Percentiles rank a stretch among this genome's conserved stretches.
Conservation (phyloP, 2,113 vertebrate species). For the Dromas ardeola region DNA sequence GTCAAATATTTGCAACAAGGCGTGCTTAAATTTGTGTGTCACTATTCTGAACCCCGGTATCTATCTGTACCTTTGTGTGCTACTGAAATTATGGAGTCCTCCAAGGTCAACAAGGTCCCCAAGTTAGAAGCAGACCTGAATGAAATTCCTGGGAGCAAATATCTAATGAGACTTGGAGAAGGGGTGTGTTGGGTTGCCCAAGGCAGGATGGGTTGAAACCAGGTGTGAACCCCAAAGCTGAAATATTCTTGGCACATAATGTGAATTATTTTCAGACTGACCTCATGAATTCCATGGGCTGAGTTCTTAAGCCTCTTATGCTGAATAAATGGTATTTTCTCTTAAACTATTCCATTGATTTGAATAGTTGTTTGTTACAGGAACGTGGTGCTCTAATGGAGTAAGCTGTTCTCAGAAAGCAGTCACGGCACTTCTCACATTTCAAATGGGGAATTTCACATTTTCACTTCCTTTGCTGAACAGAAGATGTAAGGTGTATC, state of each 20-base stretch:
- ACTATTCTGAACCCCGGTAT: neutral
- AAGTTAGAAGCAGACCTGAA: neutral
- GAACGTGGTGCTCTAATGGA: neutral
- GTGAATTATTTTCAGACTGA: neutral
- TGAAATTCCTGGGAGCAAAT: neutral
- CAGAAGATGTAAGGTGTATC: neutral
- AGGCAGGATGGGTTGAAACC: neutral
- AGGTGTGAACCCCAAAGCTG: neutral
- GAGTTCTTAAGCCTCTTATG: neutral
- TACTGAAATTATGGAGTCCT: neutral
- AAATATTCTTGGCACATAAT: neutral
- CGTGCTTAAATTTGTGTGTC: neutral
- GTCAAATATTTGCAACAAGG: neutral
- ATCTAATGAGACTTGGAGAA: neutral
- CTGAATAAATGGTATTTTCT: neutral
- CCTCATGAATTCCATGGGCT: accelerated
- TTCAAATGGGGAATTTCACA: neutral
- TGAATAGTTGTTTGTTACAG: neutral
- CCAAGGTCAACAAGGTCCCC: neutral
- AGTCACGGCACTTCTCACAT: neutral
- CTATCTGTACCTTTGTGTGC: neutral
- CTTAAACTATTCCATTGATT: neutral
- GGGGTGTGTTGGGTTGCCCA: accelerated
- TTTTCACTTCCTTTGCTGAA: neutral
- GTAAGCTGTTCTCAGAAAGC: neutral